Evolutionary conservation across 2,888 invertebrate genomes (phyloP).

Genomic region (Diadromus collaris): DNA sequence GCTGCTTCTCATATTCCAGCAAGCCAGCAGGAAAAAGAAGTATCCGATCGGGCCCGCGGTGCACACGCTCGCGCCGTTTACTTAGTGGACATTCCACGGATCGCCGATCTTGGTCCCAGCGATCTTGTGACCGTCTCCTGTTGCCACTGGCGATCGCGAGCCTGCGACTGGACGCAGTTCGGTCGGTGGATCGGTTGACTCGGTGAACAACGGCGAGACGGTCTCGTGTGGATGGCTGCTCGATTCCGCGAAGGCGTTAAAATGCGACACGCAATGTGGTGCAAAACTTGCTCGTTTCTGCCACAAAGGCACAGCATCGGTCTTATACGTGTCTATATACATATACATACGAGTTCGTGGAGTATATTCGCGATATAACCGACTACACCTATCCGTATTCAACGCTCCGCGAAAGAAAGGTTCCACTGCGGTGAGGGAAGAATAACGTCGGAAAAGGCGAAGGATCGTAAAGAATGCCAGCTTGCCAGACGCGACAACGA

Average conservation of each 20-base stretch:
- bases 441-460: conserved; percentile 46
- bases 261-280: conserved; percentile 48
- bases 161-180: neutral
- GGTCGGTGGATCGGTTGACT: neutral
- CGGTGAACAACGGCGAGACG: neutral
- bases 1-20: conserved; percentile 6
- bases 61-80: conserved; percentile 40
- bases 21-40: conserved; percentile 16
- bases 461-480: conserved; percentile 42
- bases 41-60: neutral
- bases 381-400: conserved; percentile 30
- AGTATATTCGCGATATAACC: conserved; percentile 33
- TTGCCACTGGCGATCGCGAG: neutral
- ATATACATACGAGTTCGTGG: conserved; percentile 1
- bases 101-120: neutral
- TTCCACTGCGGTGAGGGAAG: conserved; percentile 43
- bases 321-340: neutral
- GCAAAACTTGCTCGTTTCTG: conserved; percentile 53
- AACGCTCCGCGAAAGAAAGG: conserved; percentile 40
- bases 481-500: conserved; percentile 12
- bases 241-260: conserved; percentile 54
- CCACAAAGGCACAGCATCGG: neutral
- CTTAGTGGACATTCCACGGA: conserved; percentile 42
- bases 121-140: neutral
- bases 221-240: conserved; percentile 2